A percentile compares a stretch with the other conserved stretches of the same genome.
These are phyloP conservation scores for Apostichopus californicus DNA, from an alignment of 35 echinoderm and acorn worm species.

Conservation along the genomic window DNA sequence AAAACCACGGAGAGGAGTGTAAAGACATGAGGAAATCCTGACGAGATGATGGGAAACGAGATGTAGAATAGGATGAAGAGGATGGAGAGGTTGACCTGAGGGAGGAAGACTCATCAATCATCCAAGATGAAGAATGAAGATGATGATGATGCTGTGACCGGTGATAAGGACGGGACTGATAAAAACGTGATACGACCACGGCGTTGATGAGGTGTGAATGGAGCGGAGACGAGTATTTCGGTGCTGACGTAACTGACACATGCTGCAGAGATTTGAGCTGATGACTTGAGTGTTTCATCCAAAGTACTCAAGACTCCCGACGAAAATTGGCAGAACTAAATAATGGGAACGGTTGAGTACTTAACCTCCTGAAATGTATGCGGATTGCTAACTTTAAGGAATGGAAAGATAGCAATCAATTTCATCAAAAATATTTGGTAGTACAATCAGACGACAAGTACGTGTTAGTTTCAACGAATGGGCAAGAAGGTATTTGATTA, in stretches of 20 bases:
- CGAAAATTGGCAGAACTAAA: too few species aligned
- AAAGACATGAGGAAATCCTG: neutral
- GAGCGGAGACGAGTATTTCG: neutral
- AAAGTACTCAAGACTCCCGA: too few species aligned
- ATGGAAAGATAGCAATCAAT: too few species aligned
- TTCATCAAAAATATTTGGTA: too few species aligned
- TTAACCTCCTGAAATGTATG: too few species aligned
- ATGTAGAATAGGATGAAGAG: neutral
- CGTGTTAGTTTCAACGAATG: too few species aligned
- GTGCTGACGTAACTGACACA: neutral
- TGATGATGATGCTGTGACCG: neutral
- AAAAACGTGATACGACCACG: neutral
- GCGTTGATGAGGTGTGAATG: neutral
- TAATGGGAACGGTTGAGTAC: too few species aligned
- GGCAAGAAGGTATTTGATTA: too few species aligned
- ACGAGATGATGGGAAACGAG: neutral
- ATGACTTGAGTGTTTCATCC: too few species aligned
- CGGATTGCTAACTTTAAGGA: too few species aligned
- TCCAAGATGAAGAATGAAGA: neutral
- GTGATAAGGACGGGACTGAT: neutral
- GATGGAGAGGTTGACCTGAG: slow-evolving; percentile 37
- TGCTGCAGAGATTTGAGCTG: too few species aligned
- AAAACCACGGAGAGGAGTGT: neutral
- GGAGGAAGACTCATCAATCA: slow-evolving; percentile 36
- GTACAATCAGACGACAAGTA: too few species aligned